Evolutionary conservation across 2,113 vertebrate genomes (phyloP), one percentile per base, ranked within the genome.

Genomic region (Leiothrix lutea): DNA sequence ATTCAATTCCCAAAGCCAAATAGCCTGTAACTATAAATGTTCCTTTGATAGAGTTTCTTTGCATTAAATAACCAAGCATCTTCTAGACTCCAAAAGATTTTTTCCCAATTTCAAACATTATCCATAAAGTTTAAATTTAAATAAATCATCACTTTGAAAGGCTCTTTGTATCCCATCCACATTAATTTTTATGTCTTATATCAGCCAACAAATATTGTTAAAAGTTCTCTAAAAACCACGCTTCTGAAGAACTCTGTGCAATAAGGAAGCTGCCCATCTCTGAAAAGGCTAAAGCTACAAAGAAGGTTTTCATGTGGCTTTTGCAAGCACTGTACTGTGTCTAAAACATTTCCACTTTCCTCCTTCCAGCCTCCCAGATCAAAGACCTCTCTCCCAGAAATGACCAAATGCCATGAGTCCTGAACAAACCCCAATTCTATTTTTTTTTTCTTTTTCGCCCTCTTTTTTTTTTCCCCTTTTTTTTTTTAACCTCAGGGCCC

Each of bases 231-330:
- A 45, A 58, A 64, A 96, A 88, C 80, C 82, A 42, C 12, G 86
- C 73, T 90, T 93, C 57, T 88, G 65, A 54, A 85, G 82, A 95
- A 96, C 97, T 98, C 90, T 92, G 96, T 97, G 96, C 97, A 97
- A 56, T 78, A 95, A 97, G 96, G 97, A 98, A 97, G 95, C 73
- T 98, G 96, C 91, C 98, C 97, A 97, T 98, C 97, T 98, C 96
- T 92, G 86, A 47, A 93, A 95, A 94, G 93, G 97, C 96, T 98
- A 97, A 97, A 97, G 96, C 96, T 97, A 98, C 97, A 98, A 98
- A 98, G 95, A 86, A 94, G 86, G 96, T 97, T 98, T 98, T 98
- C 95, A 98, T 98, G 98, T 98, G 98, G 97, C 97, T 98, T 98
- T 97, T 98, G 98, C 97, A 94, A 97, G 97, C 97, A 90, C 92